Conservation (phyloP, 2,113 vertebrate species). For the Fulica atra region DNA sequence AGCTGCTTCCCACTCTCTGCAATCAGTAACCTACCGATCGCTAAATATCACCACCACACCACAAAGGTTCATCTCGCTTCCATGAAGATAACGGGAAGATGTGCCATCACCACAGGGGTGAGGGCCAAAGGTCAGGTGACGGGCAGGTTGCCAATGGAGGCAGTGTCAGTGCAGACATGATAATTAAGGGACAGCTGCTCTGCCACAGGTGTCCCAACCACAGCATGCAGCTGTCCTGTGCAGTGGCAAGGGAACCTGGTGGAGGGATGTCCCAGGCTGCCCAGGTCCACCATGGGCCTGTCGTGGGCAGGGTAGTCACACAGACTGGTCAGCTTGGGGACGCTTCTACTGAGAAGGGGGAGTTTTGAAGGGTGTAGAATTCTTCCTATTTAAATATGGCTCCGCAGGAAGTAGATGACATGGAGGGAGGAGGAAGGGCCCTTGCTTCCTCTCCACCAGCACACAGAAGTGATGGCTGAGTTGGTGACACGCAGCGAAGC, state of each 20-base stretch:
- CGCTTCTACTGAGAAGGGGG: neutral
- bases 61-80: rapidly evolving
- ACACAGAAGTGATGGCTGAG: neutral
- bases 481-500: neutral
- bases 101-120: neutral
- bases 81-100: neutral
- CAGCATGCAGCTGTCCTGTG: neutral
- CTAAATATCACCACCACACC: neutral
- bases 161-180: neutral
- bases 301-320: too few relatives aligned
- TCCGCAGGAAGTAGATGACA: neutral
- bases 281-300: neutral
- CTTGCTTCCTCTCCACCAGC: neutral
- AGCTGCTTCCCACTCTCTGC: neutral
- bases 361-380: neutral
- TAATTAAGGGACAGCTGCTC: neutral
- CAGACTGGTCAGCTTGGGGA: too few relatives aligned
- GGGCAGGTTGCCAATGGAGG: neutral
- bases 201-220: rapidly evolving
- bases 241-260: rapidly evolving
- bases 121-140: neutral
- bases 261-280: neutral
- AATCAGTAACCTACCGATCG: neutral
- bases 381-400: neutral
- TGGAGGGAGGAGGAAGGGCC: neutral